phyloP scores from a whole-genome alignment of 2,888 invertebrate genomes.

The Acleris laterana region DNA sequence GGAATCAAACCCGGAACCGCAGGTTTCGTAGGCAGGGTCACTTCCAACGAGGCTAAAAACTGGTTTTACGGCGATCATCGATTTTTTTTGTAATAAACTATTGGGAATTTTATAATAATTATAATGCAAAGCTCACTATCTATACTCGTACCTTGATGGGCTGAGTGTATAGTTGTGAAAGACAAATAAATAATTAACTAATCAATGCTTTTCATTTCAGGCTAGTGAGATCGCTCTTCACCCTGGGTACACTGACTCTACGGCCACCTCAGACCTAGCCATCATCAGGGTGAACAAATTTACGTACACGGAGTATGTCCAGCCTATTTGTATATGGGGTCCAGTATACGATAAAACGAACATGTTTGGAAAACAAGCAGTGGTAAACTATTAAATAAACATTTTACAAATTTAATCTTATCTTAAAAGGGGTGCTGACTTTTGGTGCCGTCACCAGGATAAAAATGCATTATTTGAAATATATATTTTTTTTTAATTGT shows the following conservation, averaged over 20 bases:
- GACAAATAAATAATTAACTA: too few relatives aligned
- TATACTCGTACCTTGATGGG: too few relatives aligned
- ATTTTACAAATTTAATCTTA: not conserved
- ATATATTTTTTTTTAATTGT: too few relatives aligned
- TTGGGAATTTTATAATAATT: too few relatives aligned
- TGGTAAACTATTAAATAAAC: conserved; percentile 48
- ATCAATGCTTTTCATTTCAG: conserved; percentile 49
- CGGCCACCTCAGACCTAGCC: conserved; percentile 70
- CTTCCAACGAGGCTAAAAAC: too few relatives aligned
- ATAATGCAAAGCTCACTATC: too few relatives aligned
- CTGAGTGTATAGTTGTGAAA: too few relatives aligned
- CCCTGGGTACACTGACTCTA: conserved; percentile 58
- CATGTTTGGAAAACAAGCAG: conserved; percentile 64
- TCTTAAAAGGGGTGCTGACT: not conserved
- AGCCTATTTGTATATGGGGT: conserved; percentile 77
- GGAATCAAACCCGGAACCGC: too few relatives aligned
- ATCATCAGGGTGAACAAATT: conserved; percentile 66
- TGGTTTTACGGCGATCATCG: too few relatives aligned
- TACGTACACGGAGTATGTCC: conserved; percentile 66
- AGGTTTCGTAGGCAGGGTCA: too few relatives aligned
- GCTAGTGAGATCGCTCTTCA: conserved; percentile 64
- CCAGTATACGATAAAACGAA: conserved; percentile 68
- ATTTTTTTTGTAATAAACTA: too few relatives aligned
- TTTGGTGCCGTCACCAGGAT: not conserved
- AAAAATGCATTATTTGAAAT: too few relatives aligned